Evolutionary conservation across 2,797 vertebrate genomes (phyloP).

Genomic region (Enteromius treurensis): DNA sequence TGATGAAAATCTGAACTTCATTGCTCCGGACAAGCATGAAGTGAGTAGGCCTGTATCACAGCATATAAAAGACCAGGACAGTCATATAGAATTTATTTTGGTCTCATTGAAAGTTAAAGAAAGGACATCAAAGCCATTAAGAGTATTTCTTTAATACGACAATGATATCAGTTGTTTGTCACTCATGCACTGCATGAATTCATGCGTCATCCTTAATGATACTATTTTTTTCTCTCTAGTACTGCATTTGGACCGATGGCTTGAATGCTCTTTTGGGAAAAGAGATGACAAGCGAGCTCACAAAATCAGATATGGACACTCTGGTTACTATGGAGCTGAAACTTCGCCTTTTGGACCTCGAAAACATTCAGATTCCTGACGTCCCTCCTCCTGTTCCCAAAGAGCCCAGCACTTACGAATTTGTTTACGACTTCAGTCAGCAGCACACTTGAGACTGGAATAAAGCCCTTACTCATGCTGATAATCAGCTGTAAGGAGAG

Average conservation of each 20-base stretch:
- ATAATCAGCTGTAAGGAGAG: neutral
- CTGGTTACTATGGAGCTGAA: conserved; percentile 90
- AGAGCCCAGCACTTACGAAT: conserved; percentile 89
- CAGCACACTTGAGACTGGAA: conserved; percentile 64
- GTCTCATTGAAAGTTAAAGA: neutral
- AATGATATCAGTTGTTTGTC: neutral
- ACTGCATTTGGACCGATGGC: conserved; percentile 87
- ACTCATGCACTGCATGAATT: neutral
- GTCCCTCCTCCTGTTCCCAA: conserved; percentile 87
- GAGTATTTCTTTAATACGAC: neutral
- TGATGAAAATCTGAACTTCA: conserved; percentile 86
- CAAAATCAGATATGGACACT: conserved; percentile 83
- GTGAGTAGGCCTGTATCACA: conserved; percentile 69
- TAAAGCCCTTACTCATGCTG: conserved; percentile 7
- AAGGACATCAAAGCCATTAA: neutral
- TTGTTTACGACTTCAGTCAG: conserved; percentile 88
- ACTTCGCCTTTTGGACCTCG: conserved; percentile 86
- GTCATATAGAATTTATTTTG: neutral
- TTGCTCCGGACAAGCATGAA: conserved; percentile 88
- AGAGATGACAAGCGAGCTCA: conserved; percentile 88
- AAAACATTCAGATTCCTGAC: conserved; percentile 88
- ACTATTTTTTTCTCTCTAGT: conserved; percentile 66
- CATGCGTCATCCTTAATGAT: neutral
- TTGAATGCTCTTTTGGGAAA: conserved; percentile 86
- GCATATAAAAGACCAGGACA: neutral